These are phyloP conservation scores for Alcedo quadribrachys DNA, from an alignment of 2,797 vertebrate species.

Conservation along the genomic window DNA sequence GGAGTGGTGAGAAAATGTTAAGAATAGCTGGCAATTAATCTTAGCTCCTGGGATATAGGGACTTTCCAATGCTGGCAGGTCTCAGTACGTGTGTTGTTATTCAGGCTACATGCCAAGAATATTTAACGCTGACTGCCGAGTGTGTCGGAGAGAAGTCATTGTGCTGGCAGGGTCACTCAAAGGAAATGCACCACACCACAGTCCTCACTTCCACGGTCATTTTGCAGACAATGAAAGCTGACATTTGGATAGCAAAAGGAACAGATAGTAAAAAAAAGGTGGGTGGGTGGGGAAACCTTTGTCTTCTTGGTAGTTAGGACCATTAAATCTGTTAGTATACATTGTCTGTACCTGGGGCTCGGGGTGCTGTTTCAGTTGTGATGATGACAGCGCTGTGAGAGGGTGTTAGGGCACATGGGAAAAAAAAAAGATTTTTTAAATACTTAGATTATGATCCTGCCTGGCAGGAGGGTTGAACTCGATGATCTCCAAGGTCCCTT, in stretches of 20 bases:
- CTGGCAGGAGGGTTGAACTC: no score
- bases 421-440: neutral
- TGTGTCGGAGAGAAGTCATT: constrained; percentile 68
- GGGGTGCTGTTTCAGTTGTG: neutral
- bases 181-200: constrained; percentile 12
- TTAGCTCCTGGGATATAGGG: constrained; percentile 74
- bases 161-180: constrained; percentile 54
- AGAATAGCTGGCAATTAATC: constrained; percentile 75
- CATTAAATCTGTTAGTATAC: constrained; percentile 13
- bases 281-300: neutral
- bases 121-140: constrained; percentile 49
- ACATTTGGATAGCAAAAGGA: constrained; percentile 46
- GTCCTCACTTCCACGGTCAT: constrained; percentile 52
- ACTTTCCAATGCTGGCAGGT: constrained; percentile 75
- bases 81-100: constrained; percentile 72
- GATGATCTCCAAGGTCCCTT: no score
- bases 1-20: constrained; percentile 63
- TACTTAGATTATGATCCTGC: no score
- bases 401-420: neutral
- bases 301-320: constrained; percentile 2
- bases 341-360: neutral
- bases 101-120: constrained; percentile 66
- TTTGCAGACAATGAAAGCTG: constrained; percentile 36
- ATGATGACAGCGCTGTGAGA: neutral
- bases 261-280: constrained; percentile 22